These are phyloP conservation scores for Volucella bombylans DNA, from an alignment of 2,888 invertebrate genomes.

Conservation along the genomic window DNA sequence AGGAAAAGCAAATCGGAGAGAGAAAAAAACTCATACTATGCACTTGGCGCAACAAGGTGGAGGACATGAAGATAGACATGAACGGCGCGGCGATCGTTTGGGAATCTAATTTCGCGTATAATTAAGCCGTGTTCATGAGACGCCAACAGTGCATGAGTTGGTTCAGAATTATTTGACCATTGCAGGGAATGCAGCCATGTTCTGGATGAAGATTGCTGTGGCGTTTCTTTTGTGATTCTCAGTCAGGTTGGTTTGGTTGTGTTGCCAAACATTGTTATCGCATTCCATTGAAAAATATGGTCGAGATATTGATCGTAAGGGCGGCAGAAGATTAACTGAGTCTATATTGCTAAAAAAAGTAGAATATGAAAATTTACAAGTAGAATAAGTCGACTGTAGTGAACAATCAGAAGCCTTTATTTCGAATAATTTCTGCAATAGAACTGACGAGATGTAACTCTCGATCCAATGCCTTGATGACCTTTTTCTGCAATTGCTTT, in stretches of 20 bases:
- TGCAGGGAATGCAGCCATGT: slow-evolving; percentile 47
- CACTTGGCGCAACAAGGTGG: slow-evolving; percentile 37
- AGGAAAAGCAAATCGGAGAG: slow-evolving; percentile 18
- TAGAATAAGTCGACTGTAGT: too few relatives aligned
- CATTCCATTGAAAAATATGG: slow-evolving; percentile 14
- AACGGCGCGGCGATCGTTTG: slow-evolving; percentile 54
- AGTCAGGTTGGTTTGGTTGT: slow-evolving; percentile 7
- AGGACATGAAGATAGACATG: slow-evolving; percentile 15
- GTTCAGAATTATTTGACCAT: slow-evolving; percentile 20
- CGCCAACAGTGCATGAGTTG: slow-evolving; percentile 47
- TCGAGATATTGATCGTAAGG: slow-evolving; percentile 3
- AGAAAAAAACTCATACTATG: slow-evolving; percentile 39
- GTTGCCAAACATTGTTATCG: background rate
- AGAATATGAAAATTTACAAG: too few relatives aligned
- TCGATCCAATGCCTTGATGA: too few relatives aligned
- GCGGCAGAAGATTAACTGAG: too few relatives aligned
- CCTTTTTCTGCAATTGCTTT: too few relatives aligned
- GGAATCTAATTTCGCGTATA: slow-evolving; percentile 67
- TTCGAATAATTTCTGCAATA: too few relatives aligned
- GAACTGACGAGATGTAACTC: too few relatives aligned
- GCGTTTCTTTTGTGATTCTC: slow-evolving; percentile 46
- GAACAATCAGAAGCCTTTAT: too few relatives aligned
- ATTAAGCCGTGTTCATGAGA: slow-evolving; percentile 66
- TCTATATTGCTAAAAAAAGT: too few relatives aligned
- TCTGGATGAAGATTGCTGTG: slow-evolving; percentile 22